Evolutionary conservation across 2,888 invertebrate genomes (phyloP).

Genomic region (Troides helena): DNA sequence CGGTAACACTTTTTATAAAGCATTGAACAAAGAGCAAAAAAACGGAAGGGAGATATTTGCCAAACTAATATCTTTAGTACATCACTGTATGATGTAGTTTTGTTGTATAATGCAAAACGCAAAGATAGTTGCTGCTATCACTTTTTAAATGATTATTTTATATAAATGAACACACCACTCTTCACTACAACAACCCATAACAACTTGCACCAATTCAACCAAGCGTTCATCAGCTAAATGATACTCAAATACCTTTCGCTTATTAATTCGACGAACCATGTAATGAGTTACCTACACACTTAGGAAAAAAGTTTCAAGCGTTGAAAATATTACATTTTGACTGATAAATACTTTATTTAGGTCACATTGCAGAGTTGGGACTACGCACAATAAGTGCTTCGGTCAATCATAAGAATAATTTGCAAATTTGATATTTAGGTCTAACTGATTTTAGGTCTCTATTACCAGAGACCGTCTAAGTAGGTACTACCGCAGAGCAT

Average conservation of each 20-base stretch:
- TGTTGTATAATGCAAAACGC: too few relatives aligned
- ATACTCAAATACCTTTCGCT: slow-evolving; percentile 5
- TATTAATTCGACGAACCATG: not conserved
- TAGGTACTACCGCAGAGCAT: too few relatives aligned
- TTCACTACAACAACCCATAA: not conserved
- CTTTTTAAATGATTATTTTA: not conserved
- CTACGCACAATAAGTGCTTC: not conserved
- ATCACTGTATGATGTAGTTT: too few relatives aligned
- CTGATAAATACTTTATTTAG: slow-evolving; percentile 12
- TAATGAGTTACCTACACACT: slow-evolving; percentile 1
- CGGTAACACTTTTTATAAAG: too few relatives aligned
- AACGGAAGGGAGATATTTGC: too few relatives aligned
- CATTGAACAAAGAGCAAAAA: too few relatives aligned
- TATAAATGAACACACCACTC: not conserved
- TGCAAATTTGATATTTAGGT: too few relatives aligned
- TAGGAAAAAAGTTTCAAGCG: not conserved
- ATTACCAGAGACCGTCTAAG: too few relatives aligned
- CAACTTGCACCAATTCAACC: not conserved
- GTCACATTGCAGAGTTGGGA: slow-evolving; percentile 22
- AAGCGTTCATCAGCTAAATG: not conserved
- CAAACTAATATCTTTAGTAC: too few relatives aligned
- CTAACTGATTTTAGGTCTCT: too few relatives aligned
- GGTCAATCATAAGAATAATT: too few relatives aligned
- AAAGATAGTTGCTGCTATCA: too few relatives aligned
- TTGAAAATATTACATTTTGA: slow-evolving; percentile 14